Evolutionary conservation across 2,113 vertebrate genomes (phyloP), one percentile per base, ranked within the genome.

Genomic region (Hemicordylus capensis): DNA sequence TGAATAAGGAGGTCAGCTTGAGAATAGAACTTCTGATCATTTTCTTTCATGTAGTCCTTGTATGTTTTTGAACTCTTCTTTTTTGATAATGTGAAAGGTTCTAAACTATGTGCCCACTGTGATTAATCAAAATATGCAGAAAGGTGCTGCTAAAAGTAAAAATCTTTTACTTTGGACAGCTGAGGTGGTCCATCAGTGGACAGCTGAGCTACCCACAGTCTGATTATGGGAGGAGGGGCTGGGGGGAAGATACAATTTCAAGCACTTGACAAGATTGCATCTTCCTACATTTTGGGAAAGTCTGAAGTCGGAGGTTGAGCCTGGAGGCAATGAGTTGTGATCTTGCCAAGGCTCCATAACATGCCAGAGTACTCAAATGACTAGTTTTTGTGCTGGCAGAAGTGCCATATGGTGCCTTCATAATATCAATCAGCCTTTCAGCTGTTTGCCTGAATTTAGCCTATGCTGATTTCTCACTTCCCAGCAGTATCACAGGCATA

Each of bases 361-460:
- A 76, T 66, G 81, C 31, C 70, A 51, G 58, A 66, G n/a, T 46
- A 63, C 31, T 67, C 46, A 84, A 84, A 76, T 56, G 73, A 84
- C 73, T 84, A 79, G 67, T 79, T 42, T 46, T 51, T 51, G n/a
- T 72, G 56, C 66, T 85, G 42, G 56, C 24, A 85, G n/a, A 48
- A 59, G 48, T 28, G 39, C 66, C 84, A 80, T 85, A 73, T 85
- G 58, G 61, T 48, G 58, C 56, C 69, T 63, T 51, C 64, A 70
- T 80, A 17, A 51, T 72, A 61, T 70, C 76, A 70, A 19, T 54
- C 56, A 12, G n/a, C 22, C 19, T 73, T 85, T 51, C 28, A 46
- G 51, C 6, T 73, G 67, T 85, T 85, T 85, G 76, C 58, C 7
- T 73, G 77, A 73, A 48, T 15, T 59, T 75, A 61, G 76, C 54